A percentile compares a stretch with the other conserved stretches of the same genome.
Conservation (phyloP, 2,797 vertebrate species). For the Agapornis canus region DNA sequence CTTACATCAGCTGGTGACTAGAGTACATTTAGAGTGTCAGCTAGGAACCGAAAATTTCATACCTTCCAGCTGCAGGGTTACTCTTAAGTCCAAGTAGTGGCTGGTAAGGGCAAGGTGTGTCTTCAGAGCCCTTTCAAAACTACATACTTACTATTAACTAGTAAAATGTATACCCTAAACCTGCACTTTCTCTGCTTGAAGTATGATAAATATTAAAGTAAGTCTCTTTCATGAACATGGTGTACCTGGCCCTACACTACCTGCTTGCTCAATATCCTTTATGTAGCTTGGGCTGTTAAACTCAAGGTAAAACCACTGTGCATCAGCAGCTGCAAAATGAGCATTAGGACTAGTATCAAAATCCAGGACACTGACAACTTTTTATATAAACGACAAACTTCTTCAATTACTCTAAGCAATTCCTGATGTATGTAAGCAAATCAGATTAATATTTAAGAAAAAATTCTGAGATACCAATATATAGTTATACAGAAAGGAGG, state of each 20-base stretch:
- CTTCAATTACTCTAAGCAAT: constrained; percentile 2
- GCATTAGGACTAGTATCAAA: background rate
- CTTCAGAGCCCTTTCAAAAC: background rate
- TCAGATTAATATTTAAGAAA: constrained; percentile 40
- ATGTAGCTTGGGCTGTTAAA: background rate
- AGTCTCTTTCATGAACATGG: background rate
- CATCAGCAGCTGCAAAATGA: constrained; percentile 30
- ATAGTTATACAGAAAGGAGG: background rate
- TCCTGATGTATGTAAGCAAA: constrained; percentile 10
- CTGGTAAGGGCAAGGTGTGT: background rate
- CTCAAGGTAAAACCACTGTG: background rate
- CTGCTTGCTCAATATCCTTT: background rate
- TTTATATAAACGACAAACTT: background rate
- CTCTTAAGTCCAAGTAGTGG: background rate
- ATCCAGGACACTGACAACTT: background rate
- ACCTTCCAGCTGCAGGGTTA: background rate
- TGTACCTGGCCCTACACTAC: background rate
- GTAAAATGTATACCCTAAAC: background rate
- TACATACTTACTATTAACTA: background rate
- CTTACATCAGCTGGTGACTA: background rate
- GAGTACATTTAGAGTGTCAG: background rate
- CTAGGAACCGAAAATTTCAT: background rate
- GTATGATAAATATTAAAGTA: background rate
- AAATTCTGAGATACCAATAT: background rate
- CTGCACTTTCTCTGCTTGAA: background rate